These are phyloP conservation scores for Crioceris asparagi DNA, from an alignment of 2,888 invertebrate species.

Conservation along the genomic window DNA sequence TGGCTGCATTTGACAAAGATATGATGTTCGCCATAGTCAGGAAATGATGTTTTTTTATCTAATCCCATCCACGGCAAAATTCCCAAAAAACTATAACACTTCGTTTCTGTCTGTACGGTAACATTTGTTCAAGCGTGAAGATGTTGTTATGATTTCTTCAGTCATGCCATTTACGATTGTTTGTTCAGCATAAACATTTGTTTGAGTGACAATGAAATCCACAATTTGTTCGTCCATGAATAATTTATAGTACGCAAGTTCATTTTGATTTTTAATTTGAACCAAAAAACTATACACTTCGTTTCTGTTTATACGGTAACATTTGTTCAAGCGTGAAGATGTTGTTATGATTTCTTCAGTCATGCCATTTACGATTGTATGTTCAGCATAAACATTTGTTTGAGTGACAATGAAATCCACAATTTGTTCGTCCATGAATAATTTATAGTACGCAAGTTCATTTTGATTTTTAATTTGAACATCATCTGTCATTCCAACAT, in stretches of 20 bases:
- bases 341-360: slow-evolving; percentile 8
- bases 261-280: background rate
- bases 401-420: slow-evolving; percentile 1
- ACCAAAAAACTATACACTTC: slow-evolving; percentile 9
- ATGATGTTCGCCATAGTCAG: slow-evolving; percentile 9
- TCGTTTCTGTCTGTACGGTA: slow-evolving; percentile 3
- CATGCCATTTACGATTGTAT: slow-evolving; percentile 7
- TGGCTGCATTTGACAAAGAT: slow-evolving; percentile 2
- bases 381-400: slow-evolving; percentile 5
- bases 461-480: background rate
- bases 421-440: slow-evolving; percentile 3
- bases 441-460: slow-evolving; percentile 1
- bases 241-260: slow-evolving; percentile 2
- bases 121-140: slow-evolving; percentile 7
- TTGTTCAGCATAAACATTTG: slow-evolving; percentile 5
- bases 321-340: slow-evolving; percentile 8
- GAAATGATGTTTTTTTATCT: slow-evolving; percentile 8
- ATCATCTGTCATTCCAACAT: background rate
- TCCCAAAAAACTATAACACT: slow-evolving; percentile 8
- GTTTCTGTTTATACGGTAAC: slow-evolving; percentile 1
- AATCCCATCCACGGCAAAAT: slow-evolving; percentile 12
- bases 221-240: slow-evolving; percentile 3
- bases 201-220: slow-evolving; percentile 2
- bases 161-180: slow-evolving; percentile 6
- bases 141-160: slow-evolving; percentile 9